Conservation (phyloP, 2,797 vertebrate genomes). For the Heteromormyrus szaboi region DNA sequence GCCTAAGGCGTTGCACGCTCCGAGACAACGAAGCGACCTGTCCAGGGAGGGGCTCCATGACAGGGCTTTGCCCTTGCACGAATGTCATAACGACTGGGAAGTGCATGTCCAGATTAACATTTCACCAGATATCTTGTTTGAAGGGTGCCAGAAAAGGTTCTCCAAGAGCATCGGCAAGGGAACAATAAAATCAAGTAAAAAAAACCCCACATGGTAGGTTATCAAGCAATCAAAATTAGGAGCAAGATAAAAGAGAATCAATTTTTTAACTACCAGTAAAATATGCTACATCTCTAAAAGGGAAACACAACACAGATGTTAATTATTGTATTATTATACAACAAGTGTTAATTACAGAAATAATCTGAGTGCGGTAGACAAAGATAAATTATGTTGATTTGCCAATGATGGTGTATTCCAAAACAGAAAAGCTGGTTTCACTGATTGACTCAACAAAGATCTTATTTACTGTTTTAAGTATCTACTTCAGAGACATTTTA, state of each 20-base stretch:
- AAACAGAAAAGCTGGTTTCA: neutral
- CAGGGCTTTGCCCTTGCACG: conserved; percentile 21
- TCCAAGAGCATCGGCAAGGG: neutral
- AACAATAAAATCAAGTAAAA: neutral
- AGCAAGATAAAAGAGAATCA: neutral
- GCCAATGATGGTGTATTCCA: neutral
- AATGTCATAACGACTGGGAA: neutral
- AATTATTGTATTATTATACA: conserved; percentile 5
- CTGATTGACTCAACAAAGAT: neutral
- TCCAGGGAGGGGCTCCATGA: conserved; percentile 5
- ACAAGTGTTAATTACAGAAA: neutral
- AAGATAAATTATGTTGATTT: conserved; percentile 12
- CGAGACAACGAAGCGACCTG: neutral
- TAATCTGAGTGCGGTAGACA: neutral
- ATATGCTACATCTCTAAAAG: neutral
- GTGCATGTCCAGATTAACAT: neutral
- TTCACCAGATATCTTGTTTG: neutral
- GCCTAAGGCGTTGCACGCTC: conserved; percentile 3
- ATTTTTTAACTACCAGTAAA: neutral
- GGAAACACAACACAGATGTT: conserved; percentile 4
- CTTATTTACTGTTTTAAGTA: conserved; percentile 8
- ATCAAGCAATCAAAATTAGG: neutral
- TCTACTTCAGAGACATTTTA: neutral
- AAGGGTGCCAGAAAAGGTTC: neutral
- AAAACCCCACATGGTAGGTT: neutral